Evolutionary conservation across 1,140 invertebrate species (phyloP), one percentile per base, ranked within the genome.

Genomic region (Pseudomyrmex gracilis): DNA sequence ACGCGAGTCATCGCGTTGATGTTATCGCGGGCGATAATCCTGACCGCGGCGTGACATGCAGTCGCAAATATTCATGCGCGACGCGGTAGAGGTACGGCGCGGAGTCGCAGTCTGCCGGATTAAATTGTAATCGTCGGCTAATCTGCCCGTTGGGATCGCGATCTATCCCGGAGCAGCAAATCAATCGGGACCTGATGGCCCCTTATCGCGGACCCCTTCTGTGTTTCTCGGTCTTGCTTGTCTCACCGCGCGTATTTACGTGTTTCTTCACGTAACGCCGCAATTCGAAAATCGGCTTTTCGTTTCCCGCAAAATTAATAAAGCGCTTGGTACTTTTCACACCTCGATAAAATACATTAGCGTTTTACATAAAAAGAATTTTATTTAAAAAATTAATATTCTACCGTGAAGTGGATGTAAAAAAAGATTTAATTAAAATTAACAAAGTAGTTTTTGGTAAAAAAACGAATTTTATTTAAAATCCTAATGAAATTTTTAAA

Each of bases 101-200:
- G 34, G 10, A 34, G 24, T 60, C 71, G 55, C 55, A 88, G 71
- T 88, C 82, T 83, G 82, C 60, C 51, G 73, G 70, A 86, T 84
- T 80, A 88, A 78, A 83, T 86, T 66, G 85, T 89, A 87, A 90
- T 88, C 78, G 78, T 60, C 67, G 57, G 60, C 70, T 85, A 83
- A 89, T 84, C 87, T 85, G 67, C 82, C 83, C 47, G 51, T 34
- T 60, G 77, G 51, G 73, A 84, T 87, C 73, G 70, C 73, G 61
- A 87, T 77, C 61, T 87, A 64, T 34, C 20, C 82, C 55, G 67
- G 70, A 83, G 85, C 74, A 85, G 85, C 74, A 86, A 91, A 92
- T 92, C 91, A 90, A 90, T 92, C 89, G 85, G 85, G 84, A 73
- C 78, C 17, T 64, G 45, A 45, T 74, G 76, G 53, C 64, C 80